Base-by-base conservation (phyloP, 30 jellyfish, hydroid and myxozoan species). In the Haliclystus octoradiatus region DNA sequence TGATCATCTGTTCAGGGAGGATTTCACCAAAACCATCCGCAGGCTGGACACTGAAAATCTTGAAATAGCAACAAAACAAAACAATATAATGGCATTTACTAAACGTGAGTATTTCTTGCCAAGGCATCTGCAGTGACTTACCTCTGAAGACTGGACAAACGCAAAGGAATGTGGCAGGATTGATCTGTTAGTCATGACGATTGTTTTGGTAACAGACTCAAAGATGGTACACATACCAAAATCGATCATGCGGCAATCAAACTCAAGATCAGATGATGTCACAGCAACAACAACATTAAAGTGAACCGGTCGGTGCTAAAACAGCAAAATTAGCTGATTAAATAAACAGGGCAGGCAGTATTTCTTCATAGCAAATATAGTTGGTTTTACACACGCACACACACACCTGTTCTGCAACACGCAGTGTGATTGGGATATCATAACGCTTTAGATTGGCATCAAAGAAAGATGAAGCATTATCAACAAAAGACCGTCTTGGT, bases 371-470 rank as follows among this genome's bases (percentile, higher is more conserved):
- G 47, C n/a, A 60, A 0, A 60, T 13, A 15, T 13, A 0, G 25
- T 15, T 13, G 25, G 19, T 60, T 60, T 15, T 26, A 0, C 13
- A 13, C 19, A 25, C 12, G 23, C 23, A 68, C 13, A 2, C 13
- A 12, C 65, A 19, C 19, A 89, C 98, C 95, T 89, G 98, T 63
- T 89, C 95, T 26, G 98, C 98, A n/a, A 89, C 94, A 31, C 95
- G 79, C 3, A 89, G 71, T 32, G 77, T 63, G 34, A 89, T 77
- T n/a, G 95, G 95, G 34, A 89, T 81, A 22, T 81, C 90, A 32
- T 78, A 75, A 33, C 31, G 52, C 0, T 85, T 85, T 15, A 65
- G 64, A 2, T 72, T 70, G 40, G 49, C 64, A 51, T 89, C 72
- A 28, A 70, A 53, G 32, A 50, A 75, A 26, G 77, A 34, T 19